Conservation (phyloP, 2,797 vertebrate genomes). For the Antennarius maculatus region DNA sequence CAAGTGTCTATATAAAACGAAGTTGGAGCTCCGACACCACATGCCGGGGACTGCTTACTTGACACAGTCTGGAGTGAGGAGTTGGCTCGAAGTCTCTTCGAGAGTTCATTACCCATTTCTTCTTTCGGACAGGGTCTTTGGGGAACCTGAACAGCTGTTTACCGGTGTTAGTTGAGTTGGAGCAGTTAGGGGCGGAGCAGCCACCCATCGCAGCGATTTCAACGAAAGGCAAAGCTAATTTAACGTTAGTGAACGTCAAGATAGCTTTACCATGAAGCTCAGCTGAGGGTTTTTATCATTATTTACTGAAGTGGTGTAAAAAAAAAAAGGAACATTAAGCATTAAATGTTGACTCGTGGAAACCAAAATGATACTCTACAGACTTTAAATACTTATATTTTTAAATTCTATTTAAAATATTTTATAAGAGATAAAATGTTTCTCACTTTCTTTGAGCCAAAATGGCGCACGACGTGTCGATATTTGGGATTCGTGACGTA, state of each 20-base stretch:
- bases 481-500: constrained; percentile 54
- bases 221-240: constrained; percentile 8
- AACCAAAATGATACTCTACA: background rate
- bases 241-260: constrained; percentile 16
- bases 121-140: constrained; percentile 81
- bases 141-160: constrained; percentile 86
- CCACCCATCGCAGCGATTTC: constrained; percentile 76
- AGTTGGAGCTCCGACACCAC: background rate
- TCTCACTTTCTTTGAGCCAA: constrained; percentile 87
- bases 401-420: background rate
- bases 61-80: constrained; percentile 84
- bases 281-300: constrained; percentile 21
- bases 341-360: background rate
- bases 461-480: constrained; percentile 77
- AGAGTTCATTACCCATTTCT: constrained; percentile 85
- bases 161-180: constrained; percentile 84
- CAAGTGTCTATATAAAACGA: background rate
- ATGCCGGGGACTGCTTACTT: constrained; percentile 64
- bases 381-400: background rate
- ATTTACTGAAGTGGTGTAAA: constrained; percentile 4
- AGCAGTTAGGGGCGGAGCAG: constrained; percentile 86
- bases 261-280: constrained; percentile 43
- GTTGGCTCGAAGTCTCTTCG: constrained; percentile 84
- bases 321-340: background rate
- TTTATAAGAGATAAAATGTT: constrained; percentile 43